Conservation (phyloP, 1,140 invertebrate genomes). For the Procambarus clarkii region DNA sequence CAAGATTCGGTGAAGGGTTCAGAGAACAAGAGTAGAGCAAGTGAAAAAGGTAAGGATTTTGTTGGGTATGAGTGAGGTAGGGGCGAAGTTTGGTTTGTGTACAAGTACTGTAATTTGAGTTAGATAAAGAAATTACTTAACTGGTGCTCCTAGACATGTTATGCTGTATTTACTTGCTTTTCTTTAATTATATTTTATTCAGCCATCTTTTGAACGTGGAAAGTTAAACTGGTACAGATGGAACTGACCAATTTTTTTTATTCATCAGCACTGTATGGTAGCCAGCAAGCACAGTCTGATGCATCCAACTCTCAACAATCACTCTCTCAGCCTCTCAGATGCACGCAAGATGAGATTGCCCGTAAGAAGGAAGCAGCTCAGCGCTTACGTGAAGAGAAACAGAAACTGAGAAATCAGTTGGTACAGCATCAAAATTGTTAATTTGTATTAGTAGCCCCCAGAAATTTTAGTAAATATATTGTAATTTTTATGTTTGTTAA, state of each 20-base stretch:
- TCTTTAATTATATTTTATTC: too few relatives aligned
- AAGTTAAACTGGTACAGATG: not conserved
- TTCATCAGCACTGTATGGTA: constrained; percentile 42
- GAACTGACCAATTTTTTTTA: not conserved
- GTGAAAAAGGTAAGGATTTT: too few relatives aligned
- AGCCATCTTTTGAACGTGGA: too few relatives aligned
- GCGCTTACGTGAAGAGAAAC: constrained; percentile 5
- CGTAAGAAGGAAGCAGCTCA: constrained; percentile 44
- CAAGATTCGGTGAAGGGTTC: too few relatives aligned
- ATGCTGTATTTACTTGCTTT: too few relatives aligned
- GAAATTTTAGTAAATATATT: not conserved
- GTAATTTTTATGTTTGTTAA: not conserved
- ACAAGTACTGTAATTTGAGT: too few relatives aligned
- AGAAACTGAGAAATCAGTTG: constrained; percentile 3
- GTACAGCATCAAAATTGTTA: not conserved
- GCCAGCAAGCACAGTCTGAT: constrained; percentile 18
- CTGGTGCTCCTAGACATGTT: too few relatives aligned
- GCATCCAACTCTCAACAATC: constrained; percentile 24
- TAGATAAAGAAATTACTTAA: too few relatives aligned
- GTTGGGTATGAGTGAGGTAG: too few relatives aligned
- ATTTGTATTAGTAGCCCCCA: not conserved
- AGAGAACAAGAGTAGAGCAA: too few relatives aligned
- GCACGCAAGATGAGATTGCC: constrained; percentile 49
- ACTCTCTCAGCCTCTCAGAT: constrained; percentile 7
- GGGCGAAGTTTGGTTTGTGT: too few relatives aligned